These are phyloP conservation scores for Anolis sagrei DNA, from an alignment of 2,113 vertebrate genomes.

Conservation along the genomic window DNA sequence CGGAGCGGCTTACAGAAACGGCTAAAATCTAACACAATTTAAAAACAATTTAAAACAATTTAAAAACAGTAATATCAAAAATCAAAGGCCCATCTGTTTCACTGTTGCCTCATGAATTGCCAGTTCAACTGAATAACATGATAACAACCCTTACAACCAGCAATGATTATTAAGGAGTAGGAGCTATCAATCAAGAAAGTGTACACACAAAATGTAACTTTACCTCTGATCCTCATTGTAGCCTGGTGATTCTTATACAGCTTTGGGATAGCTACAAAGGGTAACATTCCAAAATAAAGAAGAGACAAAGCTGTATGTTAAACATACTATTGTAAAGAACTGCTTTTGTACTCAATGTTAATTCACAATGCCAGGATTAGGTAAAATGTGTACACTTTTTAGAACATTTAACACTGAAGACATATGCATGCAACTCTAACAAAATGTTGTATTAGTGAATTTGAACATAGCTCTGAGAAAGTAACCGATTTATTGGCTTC, in stretches of 20 bases:
- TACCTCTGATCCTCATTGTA: background rate
- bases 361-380: background rate
- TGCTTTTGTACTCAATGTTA: background rate
- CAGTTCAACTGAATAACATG: background rate
- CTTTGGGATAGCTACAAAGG: background rate
- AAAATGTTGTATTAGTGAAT: background rate
- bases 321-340: background rate
- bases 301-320: background rate
- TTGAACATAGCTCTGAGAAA: background rate
- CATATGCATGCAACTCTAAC: background rate
- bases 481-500: background rate
- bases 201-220: too few relatives aligned
- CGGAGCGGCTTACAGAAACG: too few relatives aligned
- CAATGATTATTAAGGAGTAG: background rate
- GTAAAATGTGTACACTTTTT: background rate
- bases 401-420: background rate
- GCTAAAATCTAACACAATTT: too few relatives aligned
- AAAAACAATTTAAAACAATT: too few relatives aligned
- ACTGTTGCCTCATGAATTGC: background rate
- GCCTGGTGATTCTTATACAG: background rate
- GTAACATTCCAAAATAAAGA: background rate
- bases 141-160: background rate
- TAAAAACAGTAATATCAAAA: too few relatives aligned
- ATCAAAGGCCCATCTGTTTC: too few relatives aligned
- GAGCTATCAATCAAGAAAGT: background rate